phyloP scores from a whole-genome alignment of 2,113 vertebrate genomes.

The Desmodus rotundus region DNA sequence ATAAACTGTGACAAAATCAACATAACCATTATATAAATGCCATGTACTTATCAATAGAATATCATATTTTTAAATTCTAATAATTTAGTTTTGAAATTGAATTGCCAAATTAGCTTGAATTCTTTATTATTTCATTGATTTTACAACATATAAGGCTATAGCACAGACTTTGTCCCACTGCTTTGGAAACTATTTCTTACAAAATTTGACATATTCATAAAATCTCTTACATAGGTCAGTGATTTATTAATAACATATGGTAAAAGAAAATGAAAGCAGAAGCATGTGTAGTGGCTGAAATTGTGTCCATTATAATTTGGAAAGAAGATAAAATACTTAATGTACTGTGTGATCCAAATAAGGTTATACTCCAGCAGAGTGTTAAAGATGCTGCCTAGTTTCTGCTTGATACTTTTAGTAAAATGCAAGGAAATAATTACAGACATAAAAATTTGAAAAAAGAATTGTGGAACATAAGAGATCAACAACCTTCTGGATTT shows the following conservation, averaged over 20 bases:
- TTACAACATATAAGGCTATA: not conserved
- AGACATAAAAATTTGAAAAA: not conserved
- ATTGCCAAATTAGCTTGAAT: not conserved
- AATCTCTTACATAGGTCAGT: not conserved
- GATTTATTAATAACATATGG: not conserved
- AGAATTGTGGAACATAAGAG: not conserved
- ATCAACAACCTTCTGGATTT: not conserved
- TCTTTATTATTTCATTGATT: not conserved
- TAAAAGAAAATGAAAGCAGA: not conserved
- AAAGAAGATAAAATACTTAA: not conserved
- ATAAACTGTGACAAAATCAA: not conserved
- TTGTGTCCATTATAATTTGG: not conserved
- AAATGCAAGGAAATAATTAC: not conserved
- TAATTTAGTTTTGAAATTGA: slow-evolving; percentile 4
- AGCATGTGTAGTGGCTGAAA: not conserved
- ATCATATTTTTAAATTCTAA: not conserved
- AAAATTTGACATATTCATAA: not conserved
- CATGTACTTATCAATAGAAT: not conserved
- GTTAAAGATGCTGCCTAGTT: not conserved
- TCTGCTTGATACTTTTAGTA: not conserved
- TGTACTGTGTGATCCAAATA: not conserved
- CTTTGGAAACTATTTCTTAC: not conserved
- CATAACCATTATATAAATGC: not conserved
- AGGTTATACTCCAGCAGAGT: not conserved
- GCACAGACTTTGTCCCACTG: not conserved